Evolutionary conservation across 2,888 invertebrate genomes (phyloP).

Genomic region (Dolichomitus sp.): DNA sequence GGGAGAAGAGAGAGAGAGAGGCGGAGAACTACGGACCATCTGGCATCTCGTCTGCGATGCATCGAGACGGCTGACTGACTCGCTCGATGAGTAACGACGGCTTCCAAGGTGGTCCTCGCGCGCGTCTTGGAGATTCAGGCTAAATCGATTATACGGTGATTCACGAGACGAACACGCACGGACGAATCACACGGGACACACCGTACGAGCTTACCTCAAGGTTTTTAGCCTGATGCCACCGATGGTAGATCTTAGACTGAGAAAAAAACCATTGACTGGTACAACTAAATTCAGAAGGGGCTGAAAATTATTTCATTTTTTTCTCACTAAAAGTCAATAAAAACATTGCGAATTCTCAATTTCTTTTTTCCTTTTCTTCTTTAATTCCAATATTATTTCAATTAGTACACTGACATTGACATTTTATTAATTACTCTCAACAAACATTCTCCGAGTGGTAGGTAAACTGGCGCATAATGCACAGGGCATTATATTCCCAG

Average conservation of each 20-base stretch:
- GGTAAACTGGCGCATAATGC: neutral
- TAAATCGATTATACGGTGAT: conserved; percentile 50
- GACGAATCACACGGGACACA: conserved; percentile 24
- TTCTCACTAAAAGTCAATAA: neutral
- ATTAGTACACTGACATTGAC: neutral
- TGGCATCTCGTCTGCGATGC: conserved; percentile 19
- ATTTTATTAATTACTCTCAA: conserved; percentile 2
- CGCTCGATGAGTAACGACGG: conserved; percentile 29
- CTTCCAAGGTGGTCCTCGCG: conserved; percentile 38
- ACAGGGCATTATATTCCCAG: neutral
- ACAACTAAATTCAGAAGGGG: too few relatives aligned
- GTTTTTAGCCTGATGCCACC: neutral
- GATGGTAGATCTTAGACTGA: neutral
- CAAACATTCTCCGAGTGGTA: neutral
- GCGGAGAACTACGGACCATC: neutral
- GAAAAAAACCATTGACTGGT: neutral
- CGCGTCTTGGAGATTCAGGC: conserved; percentile 36
- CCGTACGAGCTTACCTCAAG: conserved; percentile 7
- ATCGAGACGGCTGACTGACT: conserved; percentile 25
- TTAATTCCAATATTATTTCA: neutral
- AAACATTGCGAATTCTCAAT: neutral
- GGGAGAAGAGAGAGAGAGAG: neutral
- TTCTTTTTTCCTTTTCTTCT: neutral
- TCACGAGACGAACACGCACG: conserved; percentile 35
- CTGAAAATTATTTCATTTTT: neutral